Conservation (phyloP, 2,113 vertebrate species). For the Xerus inauris region DNA sequence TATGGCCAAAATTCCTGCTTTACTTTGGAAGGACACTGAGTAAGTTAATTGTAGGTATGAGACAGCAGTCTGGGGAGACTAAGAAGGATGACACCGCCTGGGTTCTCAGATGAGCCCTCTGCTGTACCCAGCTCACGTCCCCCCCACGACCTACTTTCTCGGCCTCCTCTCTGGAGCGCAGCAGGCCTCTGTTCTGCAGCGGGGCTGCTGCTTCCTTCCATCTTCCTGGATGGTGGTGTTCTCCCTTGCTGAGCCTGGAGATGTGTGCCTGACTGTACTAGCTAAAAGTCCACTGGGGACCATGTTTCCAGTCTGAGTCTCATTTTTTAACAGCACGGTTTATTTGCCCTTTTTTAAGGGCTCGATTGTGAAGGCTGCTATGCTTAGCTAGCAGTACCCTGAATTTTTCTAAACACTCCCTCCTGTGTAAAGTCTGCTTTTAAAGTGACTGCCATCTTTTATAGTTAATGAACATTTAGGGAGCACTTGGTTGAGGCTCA, state of each 20-base stretch:
- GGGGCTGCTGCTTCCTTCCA: neutral
- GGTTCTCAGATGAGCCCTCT: neutral
- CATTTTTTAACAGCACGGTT: constrained; percentile 29
- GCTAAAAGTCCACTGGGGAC: constrained; percentile 35
- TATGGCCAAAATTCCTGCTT: neutral
- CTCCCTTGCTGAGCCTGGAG: constrained; percentile 26
- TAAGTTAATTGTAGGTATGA: neutral
- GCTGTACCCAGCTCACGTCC: neutral
- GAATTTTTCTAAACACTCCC: constrained; percentile 7
- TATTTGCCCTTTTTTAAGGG: constrained; percentile 29
- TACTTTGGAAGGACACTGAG: neutral
- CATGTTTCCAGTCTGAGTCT: constrained; percentile 7
- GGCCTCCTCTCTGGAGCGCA: constrained; percentile 5
- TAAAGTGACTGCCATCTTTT: constrained; percentile 49
- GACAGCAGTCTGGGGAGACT: constrained; percentile 11
- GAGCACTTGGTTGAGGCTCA: constrained; percentile 9
- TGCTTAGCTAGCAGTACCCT: constrained; percentile 40
- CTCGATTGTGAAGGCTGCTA: neutral
- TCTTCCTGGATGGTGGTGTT: neutral
- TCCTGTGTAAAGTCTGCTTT: constrained; percentile 42
- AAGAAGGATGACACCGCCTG: neutral
- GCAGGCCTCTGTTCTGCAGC: neutral
- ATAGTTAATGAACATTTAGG: constrained; percentile 61
- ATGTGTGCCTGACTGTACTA: neutral
- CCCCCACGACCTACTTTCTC: constrained; percentile 63